Conservation (phyloP, 92 coral and sea anemone species). For the Blastomussa wellsi region DNA sequence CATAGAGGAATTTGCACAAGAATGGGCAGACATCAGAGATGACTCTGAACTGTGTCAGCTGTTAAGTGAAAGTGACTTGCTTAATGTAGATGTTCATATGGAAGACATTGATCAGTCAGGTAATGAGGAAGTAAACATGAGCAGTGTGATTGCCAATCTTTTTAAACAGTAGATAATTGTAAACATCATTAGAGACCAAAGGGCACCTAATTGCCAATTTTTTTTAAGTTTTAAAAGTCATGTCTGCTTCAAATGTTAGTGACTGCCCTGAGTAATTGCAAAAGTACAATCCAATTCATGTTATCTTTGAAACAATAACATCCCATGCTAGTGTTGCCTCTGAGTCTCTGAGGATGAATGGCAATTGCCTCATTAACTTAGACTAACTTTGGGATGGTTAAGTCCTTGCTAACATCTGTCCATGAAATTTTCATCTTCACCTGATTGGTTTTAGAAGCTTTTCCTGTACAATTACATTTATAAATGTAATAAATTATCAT, state of each 20-base stretch:
- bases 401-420: constrained; percentile 30
- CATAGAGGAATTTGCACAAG: constrained; percentile 39
- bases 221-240: constrained; percentile 5
- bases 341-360: constrained; percentile 36
- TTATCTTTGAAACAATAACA: constrained; percentile 5
- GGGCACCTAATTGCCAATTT: constrained; percentile 35
- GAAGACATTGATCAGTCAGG: constrained; percentile 56
- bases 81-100: constrained; percentile 37
- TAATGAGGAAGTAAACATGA: constrained; percentile 12
- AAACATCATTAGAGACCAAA: background rate
- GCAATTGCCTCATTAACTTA: constrained; percentile 24
- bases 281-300: constrained; percentile 39
- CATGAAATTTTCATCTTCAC: constrained; percentile 29
- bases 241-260: constrained; percentile 30
- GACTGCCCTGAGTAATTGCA: constrained; percentile 38
- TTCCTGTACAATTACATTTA: constrained; percentile 16
- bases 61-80: constrained; percentile 42
- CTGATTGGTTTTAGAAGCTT: constrained; percentile 41
- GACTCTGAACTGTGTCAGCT: constrained; percentile 48
- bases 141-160: constrained; percentile 30
- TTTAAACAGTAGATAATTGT: background rate
- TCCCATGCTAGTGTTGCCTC: constrained; percentile 40
- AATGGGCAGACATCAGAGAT: constrained; percentile 52
- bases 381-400: constrained; percentile 29
- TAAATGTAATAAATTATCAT: constrained; percentile 41